Percentiles rank a stretch among this genome's conserved stretches.
Conservation (phyloP, 2,888 invertebrate species). For the Rosalia funebris region DNA sequence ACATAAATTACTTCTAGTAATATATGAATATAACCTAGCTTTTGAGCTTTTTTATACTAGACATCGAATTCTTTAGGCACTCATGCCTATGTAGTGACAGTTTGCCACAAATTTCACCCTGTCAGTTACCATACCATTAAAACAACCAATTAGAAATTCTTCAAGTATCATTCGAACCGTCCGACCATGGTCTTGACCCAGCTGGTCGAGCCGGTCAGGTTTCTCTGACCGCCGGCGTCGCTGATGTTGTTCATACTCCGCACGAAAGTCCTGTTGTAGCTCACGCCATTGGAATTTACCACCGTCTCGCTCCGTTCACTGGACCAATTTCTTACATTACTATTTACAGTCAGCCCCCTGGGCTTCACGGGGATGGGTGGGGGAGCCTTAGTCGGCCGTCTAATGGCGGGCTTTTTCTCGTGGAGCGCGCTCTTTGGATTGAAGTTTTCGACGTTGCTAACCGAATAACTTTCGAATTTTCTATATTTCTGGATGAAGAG, state of each 20-base stretch:
- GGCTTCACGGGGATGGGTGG: slow-evolving; percentile 76
- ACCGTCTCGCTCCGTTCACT: slow-evolving; percentile 30
- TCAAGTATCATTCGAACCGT: slow-evolving; percentile 71
- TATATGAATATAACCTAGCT: no score
- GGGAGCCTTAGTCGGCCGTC: slow-evolving; percentile 66
- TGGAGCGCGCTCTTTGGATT: not conserved
- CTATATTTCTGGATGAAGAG: slow-evolving; percentile 30
- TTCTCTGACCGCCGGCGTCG: slow-evolving; percentile 20
- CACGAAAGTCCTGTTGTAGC: slow-evolving; percentile 7
- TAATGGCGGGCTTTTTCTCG: slow-evolving; percentile 41
- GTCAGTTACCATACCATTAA: no score
- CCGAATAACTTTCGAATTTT: slow-evolving; percentile 8
- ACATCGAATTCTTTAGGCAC: no score
- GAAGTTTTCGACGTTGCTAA: not conserved
- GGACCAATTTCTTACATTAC: slow-evolving; percentile 30
- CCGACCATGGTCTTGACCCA: slow-evolving; percentile 82
- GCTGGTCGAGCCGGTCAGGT: slow-evolving; percentile 62
- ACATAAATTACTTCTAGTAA: no score
- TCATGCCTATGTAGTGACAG: no score
- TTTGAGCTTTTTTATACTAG: no score
- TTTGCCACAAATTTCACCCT: no score
- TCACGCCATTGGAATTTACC: slow-evolving; percentile 15
- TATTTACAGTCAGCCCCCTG: slow-evolving; percentile 43
- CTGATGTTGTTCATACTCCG: not conserved
- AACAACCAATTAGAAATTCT: slow-evolving; percentile 39